These are phyloP conservation scores for Daboia siamensis DNA, from an alignment of 2,113 vertebrate genomes.

Conservation along the genomic window DNA sequence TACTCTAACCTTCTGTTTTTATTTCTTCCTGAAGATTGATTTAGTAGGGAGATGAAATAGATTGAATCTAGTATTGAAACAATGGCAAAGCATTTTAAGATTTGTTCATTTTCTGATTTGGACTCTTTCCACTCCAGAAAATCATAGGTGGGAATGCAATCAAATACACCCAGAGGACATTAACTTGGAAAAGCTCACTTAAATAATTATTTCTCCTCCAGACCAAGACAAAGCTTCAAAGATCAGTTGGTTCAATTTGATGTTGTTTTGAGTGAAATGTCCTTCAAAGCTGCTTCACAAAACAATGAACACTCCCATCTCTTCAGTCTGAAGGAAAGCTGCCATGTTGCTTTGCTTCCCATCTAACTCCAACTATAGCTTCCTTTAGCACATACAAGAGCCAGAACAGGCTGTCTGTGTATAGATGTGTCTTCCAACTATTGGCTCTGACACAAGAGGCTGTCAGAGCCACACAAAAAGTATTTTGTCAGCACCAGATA, in stretches of 20 bases:
- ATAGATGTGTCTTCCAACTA: neutral
- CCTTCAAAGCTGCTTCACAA: neutral
- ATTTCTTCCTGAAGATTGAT: conserved; percentile 9
- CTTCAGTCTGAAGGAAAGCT: neutral
- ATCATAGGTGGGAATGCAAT: neutral
- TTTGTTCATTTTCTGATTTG: neutral
- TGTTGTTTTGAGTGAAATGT: neutral
- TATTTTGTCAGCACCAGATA: neutral
- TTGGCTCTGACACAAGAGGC: neutral
- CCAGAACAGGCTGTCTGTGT: neutral
- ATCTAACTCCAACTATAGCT: neutral
- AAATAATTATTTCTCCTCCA: neutral
- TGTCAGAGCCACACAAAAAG: neutral
- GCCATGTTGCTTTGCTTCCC: neutral
- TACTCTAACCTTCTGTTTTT: conserved; percentile 8
- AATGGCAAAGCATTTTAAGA: neutral
- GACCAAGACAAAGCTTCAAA: neutral
- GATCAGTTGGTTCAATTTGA: neutral
- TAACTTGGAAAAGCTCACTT: neutral
- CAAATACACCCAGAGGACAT: neutral
- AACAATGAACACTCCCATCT: neutral
- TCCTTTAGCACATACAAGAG: neutral
- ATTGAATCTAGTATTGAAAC: neutral
- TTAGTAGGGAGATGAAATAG: conserved; percentile 3
- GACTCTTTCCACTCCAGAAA: neutral